These are phyloP conservation scores for Rissa tridactyla DNA, from an alignment of 2,113 vertebrate species.

Conservation along the genomic window DNA sequence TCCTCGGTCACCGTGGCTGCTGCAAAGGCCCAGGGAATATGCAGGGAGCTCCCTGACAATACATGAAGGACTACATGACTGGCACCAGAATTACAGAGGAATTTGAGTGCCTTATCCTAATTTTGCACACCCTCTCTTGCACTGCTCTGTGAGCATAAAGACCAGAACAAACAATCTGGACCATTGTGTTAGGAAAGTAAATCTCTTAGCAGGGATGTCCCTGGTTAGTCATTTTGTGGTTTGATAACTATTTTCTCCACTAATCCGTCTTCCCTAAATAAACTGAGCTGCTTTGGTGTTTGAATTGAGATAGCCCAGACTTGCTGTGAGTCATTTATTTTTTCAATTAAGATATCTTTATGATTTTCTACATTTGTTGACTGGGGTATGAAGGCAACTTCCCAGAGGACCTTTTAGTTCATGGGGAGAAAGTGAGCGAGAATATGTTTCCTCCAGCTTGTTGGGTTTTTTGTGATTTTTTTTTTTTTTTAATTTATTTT, in stretches of 20 bases:
- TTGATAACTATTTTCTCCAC: conserved; percentile 47
- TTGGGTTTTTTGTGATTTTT: not conserved
- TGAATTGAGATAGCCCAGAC: conserved; percentile 33
- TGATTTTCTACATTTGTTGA: conserved; percentile 33
- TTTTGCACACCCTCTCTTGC: not conserved
- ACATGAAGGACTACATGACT: not conserved
- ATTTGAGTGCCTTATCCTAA: not conserved
- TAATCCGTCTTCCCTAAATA: conserved; percentile 17
- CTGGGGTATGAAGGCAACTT: not conserved
- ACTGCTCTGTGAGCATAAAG: not conserved
- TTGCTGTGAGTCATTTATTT: conserved; percentile 15
- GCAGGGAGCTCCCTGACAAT: not conserved
- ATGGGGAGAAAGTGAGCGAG: not conserved
- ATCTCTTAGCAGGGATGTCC: conserved; percentile 26
- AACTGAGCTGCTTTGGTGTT: conserved; percentile 47
- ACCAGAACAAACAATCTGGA: not conserved
- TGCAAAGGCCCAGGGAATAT: not conserved
- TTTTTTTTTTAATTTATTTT: not conserved
- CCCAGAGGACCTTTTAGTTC: not conserved
- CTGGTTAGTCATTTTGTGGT: conserved; percentile 31
- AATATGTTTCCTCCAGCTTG: not conserved
- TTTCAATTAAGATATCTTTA: conserved; percentile 33
- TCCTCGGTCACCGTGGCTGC: not conserved
- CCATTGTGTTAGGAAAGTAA: not conserved
- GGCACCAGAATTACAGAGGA: not conserved